Percentiles rank a stretch among this genome's conserved stretches.
phyloP scores from a whole-genome alignment of 2,888 invertebrate species.

The Zaprionus obscuricornis region DNA sequence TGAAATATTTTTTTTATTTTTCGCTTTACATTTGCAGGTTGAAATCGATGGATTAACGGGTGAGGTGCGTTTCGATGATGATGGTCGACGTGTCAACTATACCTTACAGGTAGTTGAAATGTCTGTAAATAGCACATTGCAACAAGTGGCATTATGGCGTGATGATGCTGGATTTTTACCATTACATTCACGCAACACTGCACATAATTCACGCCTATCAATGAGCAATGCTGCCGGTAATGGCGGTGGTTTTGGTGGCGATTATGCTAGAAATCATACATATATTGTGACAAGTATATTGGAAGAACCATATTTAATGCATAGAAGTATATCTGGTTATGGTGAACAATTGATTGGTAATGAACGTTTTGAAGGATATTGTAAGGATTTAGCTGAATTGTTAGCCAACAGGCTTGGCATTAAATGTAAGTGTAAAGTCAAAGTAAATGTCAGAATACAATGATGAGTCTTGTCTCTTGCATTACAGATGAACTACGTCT shows the following conservation, averaged over 20 bases:
- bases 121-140: slow-evolving; percentile 96
- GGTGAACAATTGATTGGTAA: slow-evolving; percentile 87
- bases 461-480: not conserved
- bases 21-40: too few relatives aligned
- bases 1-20: too few relatives aligned
- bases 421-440: slow-evolving; percentile 87
- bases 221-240: slow-evolving; percentile 83
- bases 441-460: not conserved
- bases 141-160: slow-evolving; percentile 95
- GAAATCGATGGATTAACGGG: slow-evolving; percentile 95
- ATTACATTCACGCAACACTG: slow-evolving; percentile 76
- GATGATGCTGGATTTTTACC: slow-evolving; percentile 90
- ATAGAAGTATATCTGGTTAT: slow-evolving; percentile 87
- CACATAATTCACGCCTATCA: slow-evolving; percentile 32
- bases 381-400: slow-evolving; percentile 94
- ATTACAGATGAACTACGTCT: slow-evolving; percentile 90
- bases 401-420: slow-evolving; percentile 91
- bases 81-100: slow-evolving; percentile 94
- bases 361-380: slow-evolving; percentile 94
- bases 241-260: too few relatives aligned
- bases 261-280: slow-evolving; percentile 91
- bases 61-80: slow-evolving; percentile 94
- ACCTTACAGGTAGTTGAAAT: slow-evolving; percentile 95
- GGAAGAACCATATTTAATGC: slow-evolving; percentile 95
- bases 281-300: slow-evolving; percentile 93